Base-by-base conservation (phyloP, 2,888 invertebrate genomes). In the Campoplex nolae region DNA sequence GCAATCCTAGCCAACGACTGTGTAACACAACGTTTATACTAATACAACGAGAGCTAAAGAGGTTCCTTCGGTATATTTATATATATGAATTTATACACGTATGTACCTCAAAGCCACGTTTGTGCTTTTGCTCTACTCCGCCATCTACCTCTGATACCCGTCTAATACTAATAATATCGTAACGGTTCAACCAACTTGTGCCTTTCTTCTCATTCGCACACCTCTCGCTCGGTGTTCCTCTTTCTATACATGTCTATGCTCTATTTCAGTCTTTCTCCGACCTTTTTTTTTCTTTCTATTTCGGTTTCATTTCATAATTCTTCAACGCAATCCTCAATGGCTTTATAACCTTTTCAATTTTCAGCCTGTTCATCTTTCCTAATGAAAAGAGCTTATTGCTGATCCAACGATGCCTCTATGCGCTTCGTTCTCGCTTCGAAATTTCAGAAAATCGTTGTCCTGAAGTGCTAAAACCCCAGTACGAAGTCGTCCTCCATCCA, bases 91-190 rank as follows among this genome's bases (percentile, higher is more conserved):
- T 58, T 18, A 54, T 67, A 67, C 67, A 38, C 51, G 45, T 32
- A 58, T 28, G 28, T 45, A 58, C 56, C 65, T 76, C 76, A 45
- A 76, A 65, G 35, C 65, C 54, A 65, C 48, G 28, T 48, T 48
- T 32, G 65, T 56, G 42, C 54, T 56, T 77, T 79, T 56, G 78
- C 68, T 78, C 51, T 68, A 56, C 77, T 77, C 77, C 35, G 67
- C 58, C 65, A 65, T 76, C 76, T 65, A 76, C 78, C 67, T 67
- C 77, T 51, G 48, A 76, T 76, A 76, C 76, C 48, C 16, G 13
- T 56, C 71, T 58, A 79, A 70, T 71, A 71, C 79, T 71, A 79
- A 79, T 79, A 71, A 79, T 79, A 79, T 71, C 70, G 70, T 79
- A 70, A 79, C 79, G 79, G 70, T 79, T 79, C 79, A 79, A 79